Evolutionary conservation across 2,888 invertebrate genomes (phyloP).

Genomic region (Apamea crenata): DNA sequence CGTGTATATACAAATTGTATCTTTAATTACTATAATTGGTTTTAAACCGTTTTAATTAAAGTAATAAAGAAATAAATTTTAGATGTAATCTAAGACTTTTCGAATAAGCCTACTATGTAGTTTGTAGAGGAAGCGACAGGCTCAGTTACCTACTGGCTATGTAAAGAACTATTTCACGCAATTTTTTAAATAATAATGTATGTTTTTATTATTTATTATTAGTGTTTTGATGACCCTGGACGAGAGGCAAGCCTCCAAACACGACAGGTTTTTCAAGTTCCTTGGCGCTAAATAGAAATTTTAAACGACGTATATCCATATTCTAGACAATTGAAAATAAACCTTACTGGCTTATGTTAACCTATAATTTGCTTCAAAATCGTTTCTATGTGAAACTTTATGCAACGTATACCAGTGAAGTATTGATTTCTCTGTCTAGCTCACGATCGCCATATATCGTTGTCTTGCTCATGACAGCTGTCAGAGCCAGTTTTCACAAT

Average conservation of each 20-base stretch:
- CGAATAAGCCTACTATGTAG: constrained; percentile 29
- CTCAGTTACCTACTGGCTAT: constrained; percentile 37
- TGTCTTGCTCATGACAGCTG: constrained; percentile 77
- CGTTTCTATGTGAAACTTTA: constrained; percentile 53
- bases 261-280: constrained; percentile 81
- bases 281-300: constrained; percentile 66
- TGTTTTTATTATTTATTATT: too few relatives aligned
- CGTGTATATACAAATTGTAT: too few relatives aligned
- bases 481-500: constrained; percentile 85
- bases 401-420: constrained; percentile 20
- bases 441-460: constrained; percentile 24
- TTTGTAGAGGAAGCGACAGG: constrained; percentile 45
- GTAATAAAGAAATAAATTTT: too few relatives aligned
- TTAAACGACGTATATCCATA: constrained; percentile 52
- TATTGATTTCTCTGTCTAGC: constrained; percentile 60
- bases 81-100: constrained; percentile 16
- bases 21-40: too few relatives aligned
- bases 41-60: too few relatives aligned
- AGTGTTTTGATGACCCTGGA: constrained; percentile 78
- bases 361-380: constrained; percentile 40
- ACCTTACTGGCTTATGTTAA: constrained; percentile 36
- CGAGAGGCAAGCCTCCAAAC: constrained; percentile 82
- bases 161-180: constrained; percentile 58
- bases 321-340: constrained; percentile 42
- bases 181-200: constrained; percentile 60